Conservation (phyloP, 2,113 vertebrate species). For the Indicator maculatus region DNA sequence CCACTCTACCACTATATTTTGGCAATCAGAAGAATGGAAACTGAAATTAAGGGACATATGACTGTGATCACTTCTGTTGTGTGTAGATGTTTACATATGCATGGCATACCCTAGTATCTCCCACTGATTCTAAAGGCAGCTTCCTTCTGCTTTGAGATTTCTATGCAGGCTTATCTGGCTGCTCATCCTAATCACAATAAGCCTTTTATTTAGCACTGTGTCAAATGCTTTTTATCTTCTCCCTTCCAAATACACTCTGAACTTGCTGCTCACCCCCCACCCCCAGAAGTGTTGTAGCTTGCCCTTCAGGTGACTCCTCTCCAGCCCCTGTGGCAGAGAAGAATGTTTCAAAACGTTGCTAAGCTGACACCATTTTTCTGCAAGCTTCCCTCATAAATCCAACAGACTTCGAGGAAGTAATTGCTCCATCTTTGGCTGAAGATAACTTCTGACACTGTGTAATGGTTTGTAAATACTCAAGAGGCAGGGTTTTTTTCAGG, state of each 20-base stretch:
- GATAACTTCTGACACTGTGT: conserved; percentile 22
- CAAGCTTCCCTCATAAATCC: background rate
- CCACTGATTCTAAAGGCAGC: background rate
- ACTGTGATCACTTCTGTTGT: background rate
- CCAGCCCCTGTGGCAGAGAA: background rate
- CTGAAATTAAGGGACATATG: background rate
- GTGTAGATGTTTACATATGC: rapidly evolving
- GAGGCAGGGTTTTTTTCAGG: conserved; percentile 27
- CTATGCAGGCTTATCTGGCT: background rate
- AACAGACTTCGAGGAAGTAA: background rate
- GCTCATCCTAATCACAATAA: background rate
- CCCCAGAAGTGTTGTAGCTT: background rate
- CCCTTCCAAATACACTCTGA: background rate
- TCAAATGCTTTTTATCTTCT: background rate
- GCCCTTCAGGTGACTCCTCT: background rate
- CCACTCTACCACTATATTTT: background rate
- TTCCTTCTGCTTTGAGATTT: background rate
- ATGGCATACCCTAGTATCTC: background rate
- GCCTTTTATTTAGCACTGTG: background rate
- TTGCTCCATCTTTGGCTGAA: conserved; percentile 19
- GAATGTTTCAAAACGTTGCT: background rate
- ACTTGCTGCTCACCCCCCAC: background rate
- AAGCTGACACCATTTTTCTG: background rate
- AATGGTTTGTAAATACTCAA: conserved; percentile 32
- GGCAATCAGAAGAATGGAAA: background rate